These are phyloP conservation scores for Callipepla californica DNA, from an alignment of 2,113 vertebrate genomes.

Conservation along the genomic window DNA sequence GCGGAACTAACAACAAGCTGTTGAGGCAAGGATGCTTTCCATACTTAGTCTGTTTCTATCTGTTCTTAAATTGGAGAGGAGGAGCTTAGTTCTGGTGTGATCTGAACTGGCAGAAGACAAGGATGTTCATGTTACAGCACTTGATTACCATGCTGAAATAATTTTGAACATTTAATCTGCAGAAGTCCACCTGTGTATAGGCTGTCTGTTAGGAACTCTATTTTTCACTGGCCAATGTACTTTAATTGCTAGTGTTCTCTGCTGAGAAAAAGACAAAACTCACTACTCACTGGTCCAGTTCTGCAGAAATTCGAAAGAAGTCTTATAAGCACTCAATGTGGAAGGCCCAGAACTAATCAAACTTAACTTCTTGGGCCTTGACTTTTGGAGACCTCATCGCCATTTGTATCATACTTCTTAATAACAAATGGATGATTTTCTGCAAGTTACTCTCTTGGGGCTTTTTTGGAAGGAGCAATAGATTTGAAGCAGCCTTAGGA, in stretches of 20 bases:
- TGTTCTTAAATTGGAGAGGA: background rate
- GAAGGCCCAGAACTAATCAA: background rate
- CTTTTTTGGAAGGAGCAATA: background rate
- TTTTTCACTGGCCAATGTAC: background rate
- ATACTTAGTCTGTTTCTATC: background rate
- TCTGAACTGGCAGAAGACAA: background rate
- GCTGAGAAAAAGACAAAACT: background rate
- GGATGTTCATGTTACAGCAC: background rate
- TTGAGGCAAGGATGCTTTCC: background rate
- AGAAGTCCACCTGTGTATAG: background rate
- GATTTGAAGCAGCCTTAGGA: background rate
- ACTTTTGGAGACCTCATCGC: background rate
- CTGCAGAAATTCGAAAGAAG: background rate
- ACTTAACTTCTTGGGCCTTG: background rate
- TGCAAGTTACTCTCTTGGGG: background rate
- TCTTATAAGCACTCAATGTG: background rate
- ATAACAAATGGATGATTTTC: background rate
- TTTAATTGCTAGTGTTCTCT: background rate
- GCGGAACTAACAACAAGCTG: background rate
- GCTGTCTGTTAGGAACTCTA: background rate
- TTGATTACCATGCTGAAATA: background rate
- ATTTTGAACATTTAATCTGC: background rate
- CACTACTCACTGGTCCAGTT: background rate
- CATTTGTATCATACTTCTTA: background rate
- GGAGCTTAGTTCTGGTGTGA: background rate